Evolutionary conservation across 2,113 vertebrate genomes (phyloP), one percentile per base, ranked within the genome.

Genomic region (Hylia prasina): DNA sequence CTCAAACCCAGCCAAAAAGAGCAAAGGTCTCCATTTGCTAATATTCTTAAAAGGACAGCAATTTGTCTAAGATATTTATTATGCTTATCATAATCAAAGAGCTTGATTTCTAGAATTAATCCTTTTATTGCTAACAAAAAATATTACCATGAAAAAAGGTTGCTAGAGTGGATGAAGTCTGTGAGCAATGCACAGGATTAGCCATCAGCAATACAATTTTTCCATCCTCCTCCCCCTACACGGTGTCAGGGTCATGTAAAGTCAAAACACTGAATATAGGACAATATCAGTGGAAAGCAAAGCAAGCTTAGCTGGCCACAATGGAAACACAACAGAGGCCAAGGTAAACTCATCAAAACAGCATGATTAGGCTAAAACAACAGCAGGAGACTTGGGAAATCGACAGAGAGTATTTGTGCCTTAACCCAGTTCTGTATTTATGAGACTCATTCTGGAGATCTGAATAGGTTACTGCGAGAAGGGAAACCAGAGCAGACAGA

Each of bases 1-100:
- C 47, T 95, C 89, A 73, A 70, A 78, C 86, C 91, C 66, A 82
- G 90, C 75, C 86, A 91, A 87, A 58, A 86, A 93, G 93, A 97
- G 90, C 93, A 97, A 97, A 98, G 96, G 96, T 96, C 95, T 97
- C 82, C 1, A 18, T 69, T 97, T 77, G 92, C 89, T 92, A 97
- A 97, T 97, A 96, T 95, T 97, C 94, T 97, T 97, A 96, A 98
- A 97, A 96, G 94, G 95, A 96, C 28, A 68, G 81, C 58, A 82
- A 97, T 94, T 92, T 95, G 82, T 76, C 94, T 89, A 65, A 83
- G 60, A 87, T 96, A 96, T 97, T 94, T 95, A 94, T 91, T 88
- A 87, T 56, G 63, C 91, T 97, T 97, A 96, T 95, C 90, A 96
- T 95, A 97, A 96, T 87, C 90, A 88, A 90, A 80, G 87, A 63